phyloP scores from a whole-genome alignment of 2,113 vertebrate genomes.

The Cyanoderma ruficeps region DNA sequence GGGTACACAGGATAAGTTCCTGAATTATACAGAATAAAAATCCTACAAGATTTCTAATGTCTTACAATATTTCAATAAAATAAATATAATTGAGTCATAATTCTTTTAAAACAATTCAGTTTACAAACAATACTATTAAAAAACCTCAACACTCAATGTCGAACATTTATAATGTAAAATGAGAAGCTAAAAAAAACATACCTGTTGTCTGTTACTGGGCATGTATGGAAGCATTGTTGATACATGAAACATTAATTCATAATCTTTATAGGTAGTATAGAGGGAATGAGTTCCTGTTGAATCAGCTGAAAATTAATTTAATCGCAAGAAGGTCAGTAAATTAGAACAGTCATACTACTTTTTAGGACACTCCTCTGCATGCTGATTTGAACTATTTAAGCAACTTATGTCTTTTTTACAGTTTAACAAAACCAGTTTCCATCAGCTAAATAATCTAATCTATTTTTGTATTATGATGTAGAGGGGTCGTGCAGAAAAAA shows the following conservation, averaged over 20 bases:
- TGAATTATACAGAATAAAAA: not conserved
- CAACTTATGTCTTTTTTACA: not conserved
- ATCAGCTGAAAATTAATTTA: constrained; percentile 82
- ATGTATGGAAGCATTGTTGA: constrained; percentile 97
- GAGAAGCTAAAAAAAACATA: constrained; percentile 63
- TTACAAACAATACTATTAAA: not conserved
- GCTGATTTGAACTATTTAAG: not conserved
- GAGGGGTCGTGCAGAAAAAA: not conserved
- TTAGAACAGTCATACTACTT: not conserved
- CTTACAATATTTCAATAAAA: not conserved
- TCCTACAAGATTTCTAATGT: not conserved
- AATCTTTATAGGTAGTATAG: constrained; percentile 97
- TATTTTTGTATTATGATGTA: not conserved
- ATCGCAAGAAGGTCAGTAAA: constrained; percentile 21
- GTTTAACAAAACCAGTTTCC: not conserved
- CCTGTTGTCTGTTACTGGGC: constrained; percentile 96
- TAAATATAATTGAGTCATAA: not conserved
- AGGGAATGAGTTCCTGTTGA: constrained; percentile 97
- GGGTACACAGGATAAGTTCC: not conserved
- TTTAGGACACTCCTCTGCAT: not conserved
- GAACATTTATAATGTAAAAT: not conserved
- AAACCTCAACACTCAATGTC: not conserved
- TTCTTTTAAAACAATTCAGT: not conserved
- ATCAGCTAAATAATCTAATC: not conserved
- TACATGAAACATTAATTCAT: constrained; percentile 98